Conservation (phyloP, 2,888 invertebrate genomes). For the Lordiphosa fenestrarum region DNA sequence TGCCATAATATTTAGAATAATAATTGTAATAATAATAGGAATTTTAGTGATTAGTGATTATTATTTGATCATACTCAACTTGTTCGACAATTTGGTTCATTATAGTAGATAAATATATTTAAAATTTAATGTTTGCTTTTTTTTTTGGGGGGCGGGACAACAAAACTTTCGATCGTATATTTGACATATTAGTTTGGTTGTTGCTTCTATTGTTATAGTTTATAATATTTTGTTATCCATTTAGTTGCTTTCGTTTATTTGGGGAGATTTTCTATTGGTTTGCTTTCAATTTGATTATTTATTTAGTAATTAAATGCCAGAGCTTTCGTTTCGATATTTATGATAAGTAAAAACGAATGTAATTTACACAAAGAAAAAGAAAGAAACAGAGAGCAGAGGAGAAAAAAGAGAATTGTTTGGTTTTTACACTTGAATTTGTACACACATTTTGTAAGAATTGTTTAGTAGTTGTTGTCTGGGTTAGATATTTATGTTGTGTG, state of each 20-base stretch:
- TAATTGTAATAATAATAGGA: slow-evolving; percentile 39
- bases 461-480: slow-evolving; percentile 12
- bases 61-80: slow-evolving; percentile 66
- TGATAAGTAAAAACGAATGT: slow-evolving; percentile 58
- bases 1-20: slow-evolving; percentile 39
- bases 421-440: slow-evolving; percentile 72
- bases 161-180: slow-evolving; percentile 40
- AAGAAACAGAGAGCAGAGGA: slow-evolving; percentile 73
- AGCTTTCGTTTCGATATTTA: slow-evolving; percentile 62
- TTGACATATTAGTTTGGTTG: slow-evolving; percentile 6
- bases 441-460: slow-evolving; percentile 54
- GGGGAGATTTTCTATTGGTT: slow-evolving; percentile 35
- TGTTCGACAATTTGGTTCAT: slow-evolving; percentile 48
- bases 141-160: slow-evolving; percentile 42
- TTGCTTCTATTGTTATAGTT: slow-evolving; percentile 30
- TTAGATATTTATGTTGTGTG: slow-evolving; percentile 42
- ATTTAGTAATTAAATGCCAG: slow-evolving; percentile 77
- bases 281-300: slow-evolving; percentile 48
- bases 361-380: slow-evolving; percentile 62
- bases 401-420: slow-evolving; percentile 69
- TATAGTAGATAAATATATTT: slow-evolving; percentile 14
- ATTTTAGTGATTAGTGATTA: slow-evolving; percentile 39
- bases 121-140: slow-evolving; percentile 29
- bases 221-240: slow-evolving; percentile 44
- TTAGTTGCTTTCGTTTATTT: slow-evolving; percentile 41